Evolutionary conservation across 2,797 vertebrate species (phyloP).

Genomic region (Peromyscus eremicus): DNA sequence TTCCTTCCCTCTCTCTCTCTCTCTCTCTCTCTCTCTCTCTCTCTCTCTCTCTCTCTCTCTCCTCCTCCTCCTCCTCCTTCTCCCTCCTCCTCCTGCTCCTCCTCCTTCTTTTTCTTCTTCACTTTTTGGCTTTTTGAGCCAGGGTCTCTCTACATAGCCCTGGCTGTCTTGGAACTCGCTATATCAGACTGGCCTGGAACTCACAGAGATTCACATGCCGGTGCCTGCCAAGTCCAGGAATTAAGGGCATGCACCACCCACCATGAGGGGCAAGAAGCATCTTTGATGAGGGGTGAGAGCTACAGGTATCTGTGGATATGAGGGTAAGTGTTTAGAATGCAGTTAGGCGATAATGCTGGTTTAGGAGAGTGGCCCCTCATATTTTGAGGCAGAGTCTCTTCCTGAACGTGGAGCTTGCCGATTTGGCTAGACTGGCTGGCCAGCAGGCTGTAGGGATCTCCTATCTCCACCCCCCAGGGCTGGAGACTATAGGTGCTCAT

Average conservation of each 20-base stretch:
- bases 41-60: too few relatives aligned
- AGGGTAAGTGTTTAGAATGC: not conserved
- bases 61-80: not conserved
- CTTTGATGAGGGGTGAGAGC: not conserved
- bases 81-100: rapidly evolving
- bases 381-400: not conserved
- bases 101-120: not conserved
- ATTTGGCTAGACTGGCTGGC: not conserved
- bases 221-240: not conserved
- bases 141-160: not conserved
- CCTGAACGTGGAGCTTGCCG: not conserved
- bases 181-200: not conserved
- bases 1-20: too few relatives aligned
- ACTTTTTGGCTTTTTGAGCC: not conserved
- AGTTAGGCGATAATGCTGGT: not conserved
- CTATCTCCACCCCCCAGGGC: not conserved
- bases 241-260: too few relatives aligned
- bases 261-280: not conserved
- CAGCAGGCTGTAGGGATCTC: not conserved
- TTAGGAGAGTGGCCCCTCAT: not conserved
- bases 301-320: not conserved
- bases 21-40: too few relatives aligned
- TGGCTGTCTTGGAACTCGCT: not conserved
- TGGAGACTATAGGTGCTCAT: not conserved
- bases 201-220: not conserved